phyloP scores from a whole-genome alignment of 2,797 vertebrate species.

The Ctenochaetus hawaiiensis region DNA sequence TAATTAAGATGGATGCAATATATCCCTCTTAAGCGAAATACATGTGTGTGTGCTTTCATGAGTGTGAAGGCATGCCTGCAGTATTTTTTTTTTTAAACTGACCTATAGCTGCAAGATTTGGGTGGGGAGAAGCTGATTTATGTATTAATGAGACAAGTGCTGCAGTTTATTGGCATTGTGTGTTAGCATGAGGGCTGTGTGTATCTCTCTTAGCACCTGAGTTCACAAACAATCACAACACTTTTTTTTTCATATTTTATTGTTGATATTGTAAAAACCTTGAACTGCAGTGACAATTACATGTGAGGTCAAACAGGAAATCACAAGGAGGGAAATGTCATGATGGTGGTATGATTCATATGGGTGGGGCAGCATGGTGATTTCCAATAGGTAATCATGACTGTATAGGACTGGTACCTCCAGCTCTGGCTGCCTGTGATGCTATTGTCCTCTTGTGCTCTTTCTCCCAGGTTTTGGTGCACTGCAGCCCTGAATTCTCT shows the following conservation, averaged over 20 bases:
- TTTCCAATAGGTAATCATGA: constrained; percentile 10
- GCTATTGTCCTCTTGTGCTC: constrained; percentile 57
- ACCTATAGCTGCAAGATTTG: constrained; percentile 25
- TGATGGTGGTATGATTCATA: neutral
- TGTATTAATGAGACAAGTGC: constrained; percentile 16
- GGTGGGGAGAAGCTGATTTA: constrained; percentile 32
- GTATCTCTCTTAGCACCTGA: constrained; percentile 2
- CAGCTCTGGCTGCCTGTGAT: constrained; percentile 46
- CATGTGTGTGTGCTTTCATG: constrained; percentile 13
- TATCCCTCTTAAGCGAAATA: constrained; percentile 35
- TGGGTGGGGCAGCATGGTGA: constrained; percentile 6
- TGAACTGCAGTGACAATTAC: neutral
- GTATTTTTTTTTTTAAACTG: constrained; percentile 20
- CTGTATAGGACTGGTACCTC: constrained; percentile 32
- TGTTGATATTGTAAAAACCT: neutral
- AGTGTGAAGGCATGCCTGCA: constrained; percentile 21
- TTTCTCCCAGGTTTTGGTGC: constrained; percentile 91
- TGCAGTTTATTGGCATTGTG: neutral
- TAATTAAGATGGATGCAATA: constrained; percentile 63
- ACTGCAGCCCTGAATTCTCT: constrained; percentile 92
- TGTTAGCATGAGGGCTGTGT: neutral
- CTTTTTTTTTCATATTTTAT: neutral
- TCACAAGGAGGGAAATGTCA: neutral
- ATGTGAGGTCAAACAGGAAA: constrained; percentile 2
- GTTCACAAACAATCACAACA: neutral